Evolutionary conservation across 2,888 invertebrate genomes (phyloP).

Genomic region (Phrixothrix hirtus): DNA sequence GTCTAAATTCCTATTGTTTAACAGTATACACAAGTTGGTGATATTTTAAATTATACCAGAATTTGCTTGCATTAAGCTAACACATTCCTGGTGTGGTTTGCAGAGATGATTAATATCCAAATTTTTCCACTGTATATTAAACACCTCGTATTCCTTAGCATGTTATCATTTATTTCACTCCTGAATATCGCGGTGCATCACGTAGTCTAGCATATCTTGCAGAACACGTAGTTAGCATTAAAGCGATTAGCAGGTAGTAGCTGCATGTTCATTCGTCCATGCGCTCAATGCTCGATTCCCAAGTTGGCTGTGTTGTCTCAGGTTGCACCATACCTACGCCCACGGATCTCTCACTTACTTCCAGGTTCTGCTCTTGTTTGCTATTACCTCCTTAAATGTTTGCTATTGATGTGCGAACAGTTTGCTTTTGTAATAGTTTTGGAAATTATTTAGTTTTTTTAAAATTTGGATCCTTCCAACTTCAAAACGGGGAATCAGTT

Average conservation of each 20-base stretch:
- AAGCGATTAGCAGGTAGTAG: conserved; percentile 41
- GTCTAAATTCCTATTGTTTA: conserved; percentile 36
- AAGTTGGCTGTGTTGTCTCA: conserved; percentile 57
- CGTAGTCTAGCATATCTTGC: conserved; percentile 42
- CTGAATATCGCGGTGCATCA: conserved; percentile 45
- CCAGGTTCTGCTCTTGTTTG: conserved; percentile 31
- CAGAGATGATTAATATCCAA: conserved; percentile 11
- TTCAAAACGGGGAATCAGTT: conserved; percentile 12
- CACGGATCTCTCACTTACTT: conserved; percentile 40
- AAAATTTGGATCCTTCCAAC: conserved; percentile 15
- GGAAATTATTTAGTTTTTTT: conserved; percentile 12
- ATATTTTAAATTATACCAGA: conserved; percentile 51
- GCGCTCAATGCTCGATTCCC: conserved; percentile 42
- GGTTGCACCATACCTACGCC: conserved; percentile 51
- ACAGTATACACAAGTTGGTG: conserved; percentile 50
- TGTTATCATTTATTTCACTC: conserved; percentile 38
- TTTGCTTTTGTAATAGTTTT: conserved; percentile 21
- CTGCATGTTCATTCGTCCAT: conserved; percentile 46
- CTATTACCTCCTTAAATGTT: conserved; percentile 33
- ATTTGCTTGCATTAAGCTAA: conserved; percentile 46
- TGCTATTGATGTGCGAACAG: conserved; percentile 39
- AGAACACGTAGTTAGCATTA: conserved; percentile 46
- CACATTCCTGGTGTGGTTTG: conserved; percentile 20
- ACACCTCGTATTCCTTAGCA: conserved; percentile 39
- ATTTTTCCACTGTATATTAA: conserved; percentile 18